Evolutionary conservation across 2,797 vertebrate species (phyloP), one percentile per base, ranked within the genome.

Genomic region (Eurystomus glaucurus): DNA sequence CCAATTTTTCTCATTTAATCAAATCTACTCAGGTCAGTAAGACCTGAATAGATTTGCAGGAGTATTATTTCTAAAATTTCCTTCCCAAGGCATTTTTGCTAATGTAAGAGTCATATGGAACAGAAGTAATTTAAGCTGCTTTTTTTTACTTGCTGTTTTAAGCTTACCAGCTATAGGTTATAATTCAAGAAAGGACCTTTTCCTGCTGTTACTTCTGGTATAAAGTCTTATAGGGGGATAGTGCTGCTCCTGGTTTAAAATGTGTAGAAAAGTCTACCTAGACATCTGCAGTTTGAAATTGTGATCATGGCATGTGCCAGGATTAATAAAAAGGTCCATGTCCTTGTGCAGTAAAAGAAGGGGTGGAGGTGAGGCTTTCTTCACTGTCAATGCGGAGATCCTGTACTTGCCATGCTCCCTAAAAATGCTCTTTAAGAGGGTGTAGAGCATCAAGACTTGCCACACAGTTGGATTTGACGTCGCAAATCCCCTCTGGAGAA

Each of bases 231-330:
- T 50, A 4, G 1, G 3, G 64, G 21, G 35, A 9, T 12, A 33
- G 12, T 64, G 41, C 76, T 90, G 35, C 51, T 88, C 48, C 62
- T 90, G 35, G 16, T 39, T 76, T 81, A 33, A 71, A 61, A 17
- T 9, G 9, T 2, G 0, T 26, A 18, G 15, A 9, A 41, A 54
- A 58, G 18, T 48, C 45, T 79, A 0, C 31, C 18, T 29, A 4
- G 26, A n/a, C 61, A 16, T 19, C 26, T 75, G n/a, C 33, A 31
- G 22, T 4, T 61, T 18, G 35, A 50, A 91, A 7, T 50, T 41
- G 25, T 54, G 46, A 19, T 37, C 1, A 0, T 46, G 70, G n/a
- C 15, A 2, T 1, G 19, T 41, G 25, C 39, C 0, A 0, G 12
- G 39, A 25, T 78, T 68, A 37, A 46, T 37, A 3, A 0, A 35